Evolutionary conservation across 2,113 vertebrate species (phyloP), one percentile per base, ranked within the genome.

Genomic region (Leuciscus idus): DNA sequence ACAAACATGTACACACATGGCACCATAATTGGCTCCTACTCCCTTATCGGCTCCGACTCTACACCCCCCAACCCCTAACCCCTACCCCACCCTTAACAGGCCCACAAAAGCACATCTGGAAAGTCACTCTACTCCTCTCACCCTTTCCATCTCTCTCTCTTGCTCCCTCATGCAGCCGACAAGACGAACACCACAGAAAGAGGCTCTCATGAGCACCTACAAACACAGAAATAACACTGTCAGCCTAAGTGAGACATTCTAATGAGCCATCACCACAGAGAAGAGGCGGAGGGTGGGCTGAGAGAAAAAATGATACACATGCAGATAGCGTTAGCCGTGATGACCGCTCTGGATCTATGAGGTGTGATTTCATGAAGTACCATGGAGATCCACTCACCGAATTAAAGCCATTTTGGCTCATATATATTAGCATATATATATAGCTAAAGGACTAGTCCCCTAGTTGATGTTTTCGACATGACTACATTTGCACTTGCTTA

Each of bases 51-150:
- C 92, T 91, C 87, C 89, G 88, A 82, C 50, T 89, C 90, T 92
- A 89, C 92, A 68, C 46, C 76, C 76, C 76, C 52, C 1, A 79
- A 33, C 9, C 93, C 91, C 92, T 93, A 91, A 93, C 90, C 90
- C 89, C 89, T 90, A 89, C 92, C 91, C 92, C 93, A 93, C 92
- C 92, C 91, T 91, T 90, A 91, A 92, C 92, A 93, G 90, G 89
- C 92, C 88, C 86, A 92, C 94, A 94, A 95, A 95, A 90, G 90
- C 93, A 94, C 95, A 95, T 95, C 95, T 95, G 95, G 94, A 95
- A 95, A 94, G 89, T 89, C 89, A 93, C 90, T 94, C 91, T 92
- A 61, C 21, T 81, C 88, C 55, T n/a, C 46, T 77, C 19, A 19
- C 79, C 12, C 81, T 83, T 73, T 77, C 59, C 59, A 8, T 64